Percentiles rank a stretch among this genome's conserved stretches.
These are phyloP conservation scores for Xiphias gladius DNA, from an alignment of 2,113 vertebrate genomes.

Conservation along the genomic window DNA sequence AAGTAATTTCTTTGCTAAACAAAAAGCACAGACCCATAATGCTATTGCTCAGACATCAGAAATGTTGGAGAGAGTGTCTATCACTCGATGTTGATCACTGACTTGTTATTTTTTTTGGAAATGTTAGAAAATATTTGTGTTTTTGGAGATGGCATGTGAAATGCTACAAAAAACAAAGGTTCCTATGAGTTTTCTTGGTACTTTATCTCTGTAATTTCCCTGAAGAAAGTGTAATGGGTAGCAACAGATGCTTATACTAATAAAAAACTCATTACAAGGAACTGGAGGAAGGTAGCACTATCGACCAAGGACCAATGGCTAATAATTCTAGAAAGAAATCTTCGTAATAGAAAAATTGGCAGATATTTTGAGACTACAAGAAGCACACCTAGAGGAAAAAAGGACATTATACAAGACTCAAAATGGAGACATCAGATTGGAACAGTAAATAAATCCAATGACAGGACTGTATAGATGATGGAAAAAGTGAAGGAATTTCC, in stretches of 20 bases:
- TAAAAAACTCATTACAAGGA: background rate
- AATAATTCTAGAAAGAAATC: background rate
- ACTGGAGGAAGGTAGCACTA: background rate
- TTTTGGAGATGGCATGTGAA: background rate
- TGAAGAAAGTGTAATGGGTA: background rate
- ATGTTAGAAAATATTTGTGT: background rate
- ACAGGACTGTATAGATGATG: background rate
- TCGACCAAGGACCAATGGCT: background rate
- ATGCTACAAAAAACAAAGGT: background rate
- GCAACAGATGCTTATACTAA: background rate
- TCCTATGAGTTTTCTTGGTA: background rate
- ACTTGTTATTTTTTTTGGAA: background rate
- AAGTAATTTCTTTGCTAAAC: constrained; percentile 7
- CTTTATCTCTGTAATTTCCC: background rate
- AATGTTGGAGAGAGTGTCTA: background rate
- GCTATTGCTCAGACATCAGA: background rate
- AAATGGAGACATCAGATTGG: background rate
- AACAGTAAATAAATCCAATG: background rate
- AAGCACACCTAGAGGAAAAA: background rate
- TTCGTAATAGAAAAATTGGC: background rate
- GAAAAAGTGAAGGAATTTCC: background rate
- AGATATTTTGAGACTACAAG: background rate
- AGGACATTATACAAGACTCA: background rate
- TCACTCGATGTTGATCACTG: background rate
- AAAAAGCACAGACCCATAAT: background rate